Evolutionary conservation across 2,113 vertebrate genomes (phyloP).

Genomic region (Chamaetylas fuelleborni): DNA sequence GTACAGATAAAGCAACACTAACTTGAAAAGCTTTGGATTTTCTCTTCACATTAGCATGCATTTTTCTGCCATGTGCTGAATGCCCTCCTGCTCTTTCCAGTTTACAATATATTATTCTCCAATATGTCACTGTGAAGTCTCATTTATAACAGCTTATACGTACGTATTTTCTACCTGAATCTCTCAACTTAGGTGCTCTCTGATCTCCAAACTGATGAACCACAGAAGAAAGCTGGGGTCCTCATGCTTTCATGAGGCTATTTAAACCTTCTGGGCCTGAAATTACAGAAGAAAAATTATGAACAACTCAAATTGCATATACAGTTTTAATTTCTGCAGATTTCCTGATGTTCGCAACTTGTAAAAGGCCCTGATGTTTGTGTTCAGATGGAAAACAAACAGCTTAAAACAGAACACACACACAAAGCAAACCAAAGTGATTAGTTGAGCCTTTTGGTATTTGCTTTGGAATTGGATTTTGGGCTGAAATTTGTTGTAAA

Average conservation of each 20-base stretch:
- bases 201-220: background rate
- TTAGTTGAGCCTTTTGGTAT: background rate
- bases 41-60: background rate
- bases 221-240: background rate
- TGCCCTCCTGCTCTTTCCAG: background rate
- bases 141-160: background rate
- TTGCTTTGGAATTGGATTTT: background rate
- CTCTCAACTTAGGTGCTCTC: background rate
- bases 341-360: background rate
- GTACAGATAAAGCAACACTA: background rate
- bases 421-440: background rate
- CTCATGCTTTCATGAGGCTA: background rate
- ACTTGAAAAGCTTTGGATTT: background rate
- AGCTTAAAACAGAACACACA: background rate
- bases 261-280: background rate
- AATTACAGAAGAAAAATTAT: background rate
- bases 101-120: background rate
- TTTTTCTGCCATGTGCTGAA: background rate
- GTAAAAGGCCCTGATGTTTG: background rate
- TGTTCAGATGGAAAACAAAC: background rate
- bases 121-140: background rate
- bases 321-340: background rate
- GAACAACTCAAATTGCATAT: background rate
- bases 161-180: background rate
- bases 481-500: background rate